A percentile compares a stretch with the other conserved stretches of the same genome.
These are phyloP conservation scores for Diogma glabrata DNA, from an alignment of 2,888 invertebrate species.

Conservation along the genomic window DNA sequence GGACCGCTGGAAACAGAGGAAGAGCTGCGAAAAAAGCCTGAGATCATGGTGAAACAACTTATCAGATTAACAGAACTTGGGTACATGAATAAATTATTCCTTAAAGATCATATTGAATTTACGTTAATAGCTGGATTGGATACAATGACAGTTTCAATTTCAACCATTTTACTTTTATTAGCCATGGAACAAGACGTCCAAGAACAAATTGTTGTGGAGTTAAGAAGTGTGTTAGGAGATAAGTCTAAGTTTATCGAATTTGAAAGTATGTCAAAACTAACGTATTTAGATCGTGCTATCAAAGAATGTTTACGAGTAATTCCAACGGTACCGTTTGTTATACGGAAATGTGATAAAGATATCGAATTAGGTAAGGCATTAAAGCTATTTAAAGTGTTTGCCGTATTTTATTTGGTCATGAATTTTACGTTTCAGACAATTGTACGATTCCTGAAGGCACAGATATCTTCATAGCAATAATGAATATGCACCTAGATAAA, in stretches of 20 bases:
- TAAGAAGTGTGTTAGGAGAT: neutral
- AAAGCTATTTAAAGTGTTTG: too few species aligned
- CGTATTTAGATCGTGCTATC: neutral
- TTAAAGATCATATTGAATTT: neutral
- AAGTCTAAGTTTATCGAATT: neutral
- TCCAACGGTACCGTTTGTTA: neutral
- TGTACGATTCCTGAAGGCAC: neutral
- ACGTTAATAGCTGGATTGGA: neutral
- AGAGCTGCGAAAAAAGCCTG: neutral
- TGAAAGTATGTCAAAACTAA: neutral
- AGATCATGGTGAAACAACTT: neutral
- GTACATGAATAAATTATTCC: neutral
- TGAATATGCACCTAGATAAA: neutral
- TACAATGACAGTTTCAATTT: neutral
- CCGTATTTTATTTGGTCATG: too few species aligned
- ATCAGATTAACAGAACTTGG: neutral
- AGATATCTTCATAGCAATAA: neutral
- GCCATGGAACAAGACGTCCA: constrained; percentile 1
- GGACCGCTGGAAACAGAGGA: neutral
- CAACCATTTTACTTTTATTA: neutral
- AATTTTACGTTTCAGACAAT: too few species aligned
- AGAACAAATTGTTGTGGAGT: neutral
- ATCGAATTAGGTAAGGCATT: neutral
- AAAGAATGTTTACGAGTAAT: neutral
- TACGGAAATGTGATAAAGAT: neutral